phyloP scores from a whole-genome alignment of 2,888 invertebrate genomes.

The Anodontia alba region DNA sequence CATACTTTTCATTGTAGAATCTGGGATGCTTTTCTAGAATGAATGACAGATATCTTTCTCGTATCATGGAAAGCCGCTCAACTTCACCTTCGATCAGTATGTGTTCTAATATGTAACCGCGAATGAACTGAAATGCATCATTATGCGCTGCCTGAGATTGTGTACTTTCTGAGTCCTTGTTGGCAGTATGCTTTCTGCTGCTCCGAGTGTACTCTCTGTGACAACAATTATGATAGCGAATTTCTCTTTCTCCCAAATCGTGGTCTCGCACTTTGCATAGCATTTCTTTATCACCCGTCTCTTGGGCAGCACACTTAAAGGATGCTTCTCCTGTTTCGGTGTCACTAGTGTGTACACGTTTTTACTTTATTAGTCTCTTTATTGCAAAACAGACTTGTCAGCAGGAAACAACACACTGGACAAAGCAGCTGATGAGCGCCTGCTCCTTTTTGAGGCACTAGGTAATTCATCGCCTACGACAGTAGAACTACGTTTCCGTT shows the following conservation, averaged over 20 bases:
- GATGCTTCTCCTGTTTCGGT: slow-evolving; percentile 35
- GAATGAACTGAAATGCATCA: not conserved
- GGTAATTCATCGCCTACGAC: not conserved
- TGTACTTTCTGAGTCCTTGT: slow-evolving; percentile 11
- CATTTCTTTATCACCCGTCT: slow-evolving; percentile 24
- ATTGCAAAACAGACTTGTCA: slow-evolving; percentile 40
- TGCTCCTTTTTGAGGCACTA: no score
- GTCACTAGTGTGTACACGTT: slow-evolving; percentile 26
- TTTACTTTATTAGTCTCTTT: slow-evolving; percentile 28
- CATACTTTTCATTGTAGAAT: no score
- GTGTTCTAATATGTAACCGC: slow-evolving; percentile 23
- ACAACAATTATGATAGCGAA: no score
- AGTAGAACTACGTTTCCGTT: not conserved
- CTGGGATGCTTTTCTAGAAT: slow-evolving; percentile 27
- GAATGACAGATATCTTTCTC: slow-evolving; percentile 21
- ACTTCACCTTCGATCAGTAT: slow-evolving; percentile 29
- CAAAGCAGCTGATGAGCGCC: not conserved
- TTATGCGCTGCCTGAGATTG: slow-evolving; percentile 18
- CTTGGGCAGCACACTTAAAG: slow-evolving; percentile 22
- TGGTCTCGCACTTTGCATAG: no score
- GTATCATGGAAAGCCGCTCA: slow-evolving; percentile 43
- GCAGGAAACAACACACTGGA: slow-evolving; percentile 20
- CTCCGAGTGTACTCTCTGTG: no score
- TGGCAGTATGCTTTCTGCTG: not conserved
- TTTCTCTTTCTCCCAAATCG: no score